These are phyloP conservation scores for Ptilodon capucinus DNA, from an alignment of 2,888 invertebrate genomes.

Conservation along the genomic window DNA sequence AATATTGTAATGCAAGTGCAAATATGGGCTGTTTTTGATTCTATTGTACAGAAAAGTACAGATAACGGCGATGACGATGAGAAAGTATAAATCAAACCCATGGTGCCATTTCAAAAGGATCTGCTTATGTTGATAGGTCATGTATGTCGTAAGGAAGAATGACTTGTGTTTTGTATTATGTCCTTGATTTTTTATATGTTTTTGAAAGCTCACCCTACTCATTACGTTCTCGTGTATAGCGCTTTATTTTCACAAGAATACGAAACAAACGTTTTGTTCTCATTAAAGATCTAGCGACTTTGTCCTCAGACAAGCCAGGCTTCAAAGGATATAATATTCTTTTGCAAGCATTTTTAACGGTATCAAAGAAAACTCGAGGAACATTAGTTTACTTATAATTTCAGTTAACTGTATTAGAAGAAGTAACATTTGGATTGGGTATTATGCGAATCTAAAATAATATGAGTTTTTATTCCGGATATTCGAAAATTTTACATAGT, in stretches of 20 bases:
- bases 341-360: constrained; percentile 12
- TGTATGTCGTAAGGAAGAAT: too few species aligned
- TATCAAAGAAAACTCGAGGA: neutral
- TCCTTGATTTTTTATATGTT: too few species aligned
- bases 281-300: neutral
- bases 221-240: neutral
- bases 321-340: constrained; percentile 8
- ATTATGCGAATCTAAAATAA: too few species aligned
- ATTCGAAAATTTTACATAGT: neutral
- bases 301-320: constrained; percentile 14
- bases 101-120: too few species aligned
- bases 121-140: too few species aligned
- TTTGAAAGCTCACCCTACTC: neutral
- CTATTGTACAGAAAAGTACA: too few species aligned
- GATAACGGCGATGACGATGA: too few species aligned
- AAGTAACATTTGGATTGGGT: too few species aligned
- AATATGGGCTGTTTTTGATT: too few species aligned
- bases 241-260: constrained; percentile 14
- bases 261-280: constrained; percentile 7
- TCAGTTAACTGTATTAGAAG: neutral
- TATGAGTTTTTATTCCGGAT: neutral
- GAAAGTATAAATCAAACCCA: too few species aligned
- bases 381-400: neutral
- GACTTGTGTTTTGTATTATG: too few species aligned
- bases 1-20: too few species aligned